A percentile compares a stretch with the other conserved stretches of the same genome.
Evolutionary conservation across 2,113 vertebrate genomes (phyloP).

Genomic region (Mormoops blainvillei): DNA sequence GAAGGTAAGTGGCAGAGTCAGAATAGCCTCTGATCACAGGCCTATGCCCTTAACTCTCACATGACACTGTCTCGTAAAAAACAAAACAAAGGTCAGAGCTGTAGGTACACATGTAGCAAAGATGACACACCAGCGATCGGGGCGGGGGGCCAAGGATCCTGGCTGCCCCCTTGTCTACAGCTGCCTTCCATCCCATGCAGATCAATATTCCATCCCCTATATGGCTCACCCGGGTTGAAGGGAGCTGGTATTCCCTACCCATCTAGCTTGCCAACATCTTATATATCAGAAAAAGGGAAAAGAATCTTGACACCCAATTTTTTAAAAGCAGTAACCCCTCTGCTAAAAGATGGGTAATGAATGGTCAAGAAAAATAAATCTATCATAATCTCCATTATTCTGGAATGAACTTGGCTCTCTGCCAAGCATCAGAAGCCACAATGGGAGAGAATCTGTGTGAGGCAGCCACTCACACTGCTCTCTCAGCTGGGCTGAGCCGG

Average conservation of each 20-base stretch:
- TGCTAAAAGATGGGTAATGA: not conserved
- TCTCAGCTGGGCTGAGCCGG: not conserved
- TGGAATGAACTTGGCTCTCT: not conserved
- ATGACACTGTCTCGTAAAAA: not conserved
- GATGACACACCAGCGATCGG: not conserved
- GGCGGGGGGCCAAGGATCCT: no score
- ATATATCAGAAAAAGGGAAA: not conserved
- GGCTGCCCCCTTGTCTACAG: not conserved
- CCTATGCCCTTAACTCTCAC: not conserved
- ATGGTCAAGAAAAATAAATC: not conserved
- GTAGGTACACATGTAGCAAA: accelerated
- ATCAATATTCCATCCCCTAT: not conserved
- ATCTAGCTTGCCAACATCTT: not conserved
- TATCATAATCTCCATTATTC: not conserved
- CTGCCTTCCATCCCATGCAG: not conserved
- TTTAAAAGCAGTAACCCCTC: not conserved
- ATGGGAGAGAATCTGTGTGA: not conserved
- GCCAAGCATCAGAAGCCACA: not conserved
- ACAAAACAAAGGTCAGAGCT: not conserved
- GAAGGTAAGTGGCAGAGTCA: not conserved
- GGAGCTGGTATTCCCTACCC: not conserved
- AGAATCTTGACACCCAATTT: not conserved
- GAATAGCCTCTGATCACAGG: not conserved
- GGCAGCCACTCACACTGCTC: not conserved
- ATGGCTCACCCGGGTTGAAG: not conserved